Evolutionary conservation across 2,113 vertebrate genomes (phyloP).

Genomic region (Epinephelus lanceolatus): DNA sequence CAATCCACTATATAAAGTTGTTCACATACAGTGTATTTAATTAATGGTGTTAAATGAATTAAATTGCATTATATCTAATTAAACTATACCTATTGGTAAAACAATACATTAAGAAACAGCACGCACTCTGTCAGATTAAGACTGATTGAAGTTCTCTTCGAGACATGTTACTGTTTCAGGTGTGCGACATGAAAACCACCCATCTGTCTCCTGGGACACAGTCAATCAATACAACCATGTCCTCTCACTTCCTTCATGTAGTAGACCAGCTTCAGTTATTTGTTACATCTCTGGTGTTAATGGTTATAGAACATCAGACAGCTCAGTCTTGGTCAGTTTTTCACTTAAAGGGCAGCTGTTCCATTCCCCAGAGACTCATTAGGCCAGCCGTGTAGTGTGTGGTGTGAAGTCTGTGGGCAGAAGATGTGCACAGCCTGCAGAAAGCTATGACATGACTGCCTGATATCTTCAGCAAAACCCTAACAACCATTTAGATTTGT

Average conservation of each 20-base stretch:
- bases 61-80: neutral
- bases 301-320: constrained; percentile 53
- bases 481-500: constrained; percentile 50
- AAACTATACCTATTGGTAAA: neutral
- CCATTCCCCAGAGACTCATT: constrained; percentile 80
- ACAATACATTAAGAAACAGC: neutral
- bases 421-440: constrained; percentile 64
- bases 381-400: constrained; percentile 55
- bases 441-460: constrained; percentile 56
- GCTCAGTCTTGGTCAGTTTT: constrained; percentile 71
- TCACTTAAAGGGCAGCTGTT: constrained; percentile 73
- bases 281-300: constrained; percentile 71
- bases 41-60: neutral
- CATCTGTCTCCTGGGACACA: neutral
- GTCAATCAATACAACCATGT: constrained; percentile 28
- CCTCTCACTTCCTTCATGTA: constrained; percentile 30
- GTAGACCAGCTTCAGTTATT: constrained; percentile 45
- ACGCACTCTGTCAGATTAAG: neutral
- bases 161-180: neutral
- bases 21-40: neutral
- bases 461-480: constrained; percentile 62
- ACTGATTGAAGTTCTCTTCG: neutral
- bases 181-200: neutral
- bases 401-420: constrained; percentile 52
- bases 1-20: neutral